Evolutionary conservation across 1,140 invertebrate genomes (phyloP).

Genomic region (Chrysomallon squamiferum): DNA sequence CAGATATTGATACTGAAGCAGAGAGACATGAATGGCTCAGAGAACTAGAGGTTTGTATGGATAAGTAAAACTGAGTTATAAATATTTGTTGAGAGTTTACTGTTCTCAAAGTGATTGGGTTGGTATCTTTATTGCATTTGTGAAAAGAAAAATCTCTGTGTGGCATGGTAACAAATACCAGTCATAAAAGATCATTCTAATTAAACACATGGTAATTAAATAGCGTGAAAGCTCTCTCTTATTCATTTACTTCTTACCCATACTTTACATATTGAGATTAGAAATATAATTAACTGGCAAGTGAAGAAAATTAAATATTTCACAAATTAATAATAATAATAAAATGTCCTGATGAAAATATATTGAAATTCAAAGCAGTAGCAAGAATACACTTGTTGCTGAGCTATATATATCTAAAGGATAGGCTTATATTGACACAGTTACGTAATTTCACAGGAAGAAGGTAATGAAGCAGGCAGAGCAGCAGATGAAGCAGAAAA

Average conservation of each 20-base stretch:
- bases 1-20: slow-evolving; percentile 39
- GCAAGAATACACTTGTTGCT: background rate
- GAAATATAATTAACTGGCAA: no score
- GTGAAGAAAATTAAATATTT: no score
- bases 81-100: background rate
- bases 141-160: background rate
- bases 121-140: background rate
- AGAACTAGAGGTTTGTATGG: slow-evolving; percentile 30
- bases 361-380: background rate
- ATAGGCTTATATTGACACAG: no score
- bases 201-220: background rate
- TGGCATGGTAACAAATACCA: no score
- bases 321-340: no score
- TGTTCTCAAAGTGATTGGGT: background rate
- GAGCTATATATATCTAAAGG: background rate
- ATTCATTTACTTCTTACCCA: no score
- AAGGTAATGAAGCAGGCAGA: slow-evolving; percentile 8
- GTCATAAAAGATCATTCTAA: background rate
- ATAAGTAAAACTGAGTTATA: background rate
- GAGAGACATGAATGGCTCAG: slow-evolving; percentile 32
- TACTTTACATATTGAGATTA: no score
- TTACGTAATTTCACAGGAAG: slow-evolving; percentile 5
- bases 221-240: background rate
- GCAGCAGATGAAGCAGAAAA: slow-evolving; percentile 38
- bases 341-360: no score